Evolutionary conservation across 2,888 invertebrate species (phyloP), one percentile per base, ranked within the genome.

Genomic region (Brachyptera risi): DNA sequence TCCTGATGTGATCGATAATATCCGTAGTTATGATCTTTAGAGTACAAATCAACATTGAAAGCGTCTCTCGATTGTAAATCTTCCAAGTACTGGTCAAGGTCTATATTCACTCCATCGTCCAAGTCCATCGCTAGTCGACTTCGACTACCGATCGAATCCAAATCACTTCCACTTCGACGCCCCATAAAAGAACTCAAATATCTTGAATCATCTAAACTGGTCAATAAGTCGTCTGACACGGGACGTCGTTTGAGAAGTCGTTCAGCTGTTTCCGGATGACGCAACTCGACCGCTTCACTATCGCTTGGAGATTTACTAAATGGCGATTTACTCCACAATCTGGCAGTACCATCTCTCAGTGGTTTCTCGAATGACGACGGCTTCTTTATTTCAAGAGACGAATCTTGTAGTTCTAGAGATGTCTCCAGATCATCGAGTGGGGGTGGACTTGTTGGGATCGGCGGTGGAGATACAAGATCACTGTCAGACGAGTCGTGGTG

Each of bases 401-500:
- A 68, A 5, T 74, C 73, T 5, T 73, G 72, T 64, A 71, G 68
- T 47, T 82, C 82, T 15, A 70, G 60, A 15, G 69, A 69, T 3
- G 84, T 84, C 50, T 87, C 86, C 4, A 88, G 74, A 61, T 90
- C 88, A 63, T 87, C 87, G 67, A 83, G 72, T 4, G 89, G 88
- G 1, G 89, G 88, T 0, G 90, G 85, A 9, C 87, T 84, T 21
- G 83, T 84, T 3, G 91, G 90, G 66, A 88, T 83, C 0, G 90
- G 88, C 4, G 90, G 91, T 2, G 90, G 90, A 1, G 88, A 85
- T 3, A 88, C 81, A 50, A 89, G 77, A 69, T 92, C 92, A 71
- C 87, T 88, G 67, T 92, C 92, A 0, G 88, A 90, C 67, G 89
- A 90, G 71, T 91, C 90, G 60, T 86, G 87, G 66, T 84, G 79